Evolutionary conservation across 2,113 vertebrate genomes (phyloP).

Genomic region (Thymallus thymallus): DNA sequence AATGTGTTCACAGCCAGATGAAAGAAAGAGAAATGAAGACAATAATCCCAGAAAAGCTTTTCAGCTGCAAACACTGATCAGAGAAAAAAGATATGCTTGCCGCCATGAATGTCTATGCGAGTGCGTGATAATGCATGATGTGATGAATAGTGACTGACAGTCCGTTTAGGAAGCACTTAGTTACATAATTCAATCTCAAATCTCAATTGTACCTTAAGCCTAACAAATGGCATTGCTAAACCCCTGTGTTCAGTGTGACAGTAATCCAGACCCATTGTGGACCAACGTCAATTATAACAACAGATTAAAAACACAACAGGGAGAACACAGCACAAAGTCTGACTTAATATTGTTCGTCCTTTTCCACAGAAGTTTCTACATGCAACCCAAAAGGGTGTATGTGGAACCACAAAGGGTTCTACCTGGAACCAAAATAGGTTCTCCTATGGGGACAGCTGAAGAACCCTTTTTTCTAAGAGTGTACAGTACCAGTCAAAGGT

Average conservation of each 20-base stretch:
- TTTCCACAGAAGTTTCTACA: not conserved
- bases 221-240: constrained; percentile 3
- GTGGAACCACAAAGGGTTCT: no score
- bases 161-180: not conserved
- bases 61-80: no score
- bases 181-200: not conserved
- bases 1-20: no score
- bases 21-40: no score
- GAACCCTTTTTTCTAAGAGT: no score
- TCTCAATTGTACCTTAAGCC: no score
- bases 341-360: not conserved
- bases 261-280: not conserved
- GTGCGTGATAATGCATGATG: constrained; percentile 1
- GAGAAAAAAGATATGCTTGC: no score
- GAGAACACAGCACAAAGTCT: not conserved
- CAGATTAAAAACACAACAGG: not conserved
- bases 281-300: not conserved
- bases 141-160: constrained; percentile 2
- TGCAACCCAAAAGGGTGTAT: no score
- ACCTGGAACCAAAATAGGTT: no score
- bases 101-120: not conserved
- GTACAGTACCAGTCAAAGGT: no score
- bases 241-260: not conserved
- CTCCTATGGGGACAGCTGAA: no score
- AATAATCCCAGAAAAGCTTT: no score